Base-by-base conservation (phyloP, 2,888 invertebrate genomes). In the Matsumyia berberina region DNA sequence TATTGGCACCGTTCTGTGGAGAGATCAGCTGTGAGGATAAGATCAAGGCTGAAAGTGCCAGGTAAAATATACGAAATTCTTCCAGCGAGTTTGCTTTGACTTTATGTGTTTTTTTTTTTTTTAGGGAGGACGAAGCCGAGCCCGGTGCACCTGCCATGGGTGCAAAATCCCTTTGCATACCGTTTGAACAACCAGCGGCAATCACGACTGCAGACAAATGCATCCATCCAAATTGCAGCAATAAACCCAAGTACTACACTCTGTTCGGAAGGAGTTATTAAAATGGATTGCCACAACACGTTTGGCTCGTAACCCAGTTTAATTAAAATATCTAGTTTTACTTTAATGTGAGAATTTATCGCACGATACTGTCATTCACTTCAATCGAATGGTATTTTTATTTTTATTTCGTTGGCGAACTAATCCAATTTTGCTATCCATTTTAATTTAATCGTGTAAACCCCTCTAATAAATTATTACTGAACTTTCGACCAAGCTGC, bases 111-210 rank as follows among this genome's bases (percentile, higher is more conserved):
- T 39, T 8, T 67, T 24, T 8, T 67, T 24, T 8, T 81, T 86
- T 29, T 66, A 89, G 90, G 35, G 90, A 90, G 15, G 91, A 91
- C 86, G 95, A 95, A 64, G 93, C 94, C 53, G 96, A 96, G 80
- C 94, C 95, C 66, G 97, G 97, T 76, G 96, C 96, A 19, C 97
- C 98, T 24, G 95, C 98, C 0, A 99, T 99, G 99, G 99, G 99
- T 44, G 99, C 99, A 6, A 99, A 99, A 92, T 96, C 97, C 7
- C 93, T 99, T n/a, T 99, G 99, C 91, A 97, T 99, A 89, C 99
- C 99, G 2, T 96, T 99, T 91, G 94, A 96, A 58, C 99, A 97
- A 89, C 96, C 97, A 0, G 93, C 94, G 1, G 90, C 92, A 3
- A 93, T 96, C 49, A 90, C 93, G 5, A 90, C 93, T 8, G 90